Conservation (phyloP, 1,140 invertebrate species). For the Linepithema humile region DNA sequence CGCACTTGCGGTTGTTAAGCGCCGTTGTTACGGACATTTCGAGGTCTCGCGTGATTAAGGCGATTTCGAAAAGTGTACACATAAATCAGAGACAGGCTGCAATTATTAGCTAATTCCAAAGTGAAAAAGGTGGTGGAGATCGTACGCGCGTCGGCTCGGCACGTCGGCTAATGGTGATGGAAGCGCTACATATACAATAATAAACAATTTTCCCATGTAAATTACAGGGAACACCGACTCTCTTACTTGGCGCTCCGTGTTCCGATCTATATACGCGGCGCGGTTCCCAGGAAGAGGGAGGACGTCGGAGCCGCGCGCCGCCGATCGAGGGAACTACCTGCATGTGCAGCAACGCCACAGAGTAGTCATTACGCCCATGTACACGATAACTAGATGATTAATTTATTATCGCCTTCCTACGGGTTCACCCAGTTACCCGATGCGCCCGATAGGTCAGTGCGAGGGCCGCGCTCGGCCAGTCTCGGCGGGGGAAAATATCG, state of each 20-base stretch:
- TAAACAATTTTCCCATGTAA: constrained; percentile 46
- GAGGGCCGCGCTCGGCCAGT: constrained; percentile 16
- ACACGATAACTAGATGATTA: constrained; percentile 52
- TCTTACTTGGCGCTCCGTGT: background rate
- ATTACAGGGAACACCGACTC: constrained; percentile 14
- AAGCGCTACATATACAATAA: background rate
- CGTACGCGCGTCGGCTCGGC: background rate
- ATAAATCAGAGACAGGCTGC: constrained; percentile 27
- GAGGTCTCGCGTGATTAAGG: constrained; percentile 30
- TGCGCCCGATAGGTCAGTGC: constrained; percentile 46
- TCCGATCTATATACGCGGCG: background rate
- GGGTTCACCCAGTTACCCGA: constrained; percentile 49
- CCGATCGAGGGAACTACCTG: background rate
- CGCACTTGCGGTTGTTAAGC: background rate
- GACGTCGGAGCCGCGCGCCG: background rate
- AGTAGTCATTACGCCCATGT: constrained; percentile 41
- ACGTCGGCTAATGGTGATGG: constrained; percentile 8
- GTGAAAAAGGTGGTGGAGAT: background rate
- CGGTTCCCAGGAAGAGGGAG: background rate
- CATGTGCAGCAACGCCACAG: background rate
- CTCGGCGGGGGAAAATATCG: constrained; percentile 31
- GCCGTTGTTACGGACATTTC: constrained; percentile 22
- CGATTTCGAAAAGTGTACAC: constrained; percentile 27
- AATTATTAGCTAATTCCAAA: constrained; percentile 36
- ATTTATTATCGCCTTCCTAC: constrained; percentile 49